Evolutionary conservation across 2,888 invertebrate genomes (phyloP), one percentile per base, ranked within the genome.

Genomic region (Heliconius hortense): DNA sequence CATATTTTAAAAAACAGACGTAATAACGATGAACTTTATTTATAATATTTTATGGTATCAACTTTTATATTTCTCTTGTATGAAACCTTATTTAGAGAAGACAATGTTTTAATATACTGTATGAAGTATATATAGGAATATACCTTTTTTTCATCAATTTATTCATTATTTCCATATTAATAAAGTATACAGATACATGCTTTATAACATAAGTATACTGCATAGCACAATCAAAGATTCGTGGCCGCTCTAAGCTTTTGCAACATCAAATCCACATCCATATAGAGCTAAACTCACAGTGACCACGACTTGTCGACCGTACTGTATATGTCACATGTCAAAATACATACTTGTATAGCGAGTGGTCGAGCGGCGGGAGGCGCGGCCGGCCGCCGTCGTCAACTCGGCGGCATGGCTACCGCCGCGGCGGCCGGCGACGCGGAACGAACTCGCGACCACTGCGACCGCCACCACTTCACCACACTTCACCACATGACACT

Each of bases 371-470:
- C 91, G 91, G 91, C 91, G 91, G 88, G 91, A 90, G 90, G 87
- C 87, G 92, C 93, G 92, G 92, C 91, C 85, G 84, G 80, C 86
- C 86, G 85, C 93, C 91, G 91, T 86, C 86, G 92, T 93, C 93
- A 93, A 92, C 93, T 93, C 88, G 87, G 87, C 87, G 90, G 86
- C 93, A 92, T 93, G 79, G 78, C 87, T 82, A 79, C 82, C 82
- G 81, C 84, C 85, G 80, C 84, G 79, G 82, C 83, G 80, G 82
- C 83, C 84, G 78, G 81, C 85, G 75, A 80, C 82, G 81, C 80
- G 80, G 31, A 80, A 75, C 79, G 78, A 80, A 74, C 79, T 48
- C 78, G 73, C 81, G 73, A 77, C 68, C 82, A 82, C 82, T 77
- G 80, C 82, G 82, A 79, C 76, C 79, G 75, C 81, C 82, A 73